Evolutionary conservation across 2,113 vertebrate genomes (phyloP), one percentile per base, ranked within the genome.

Genomic region (Nicator chloris): DNA sequence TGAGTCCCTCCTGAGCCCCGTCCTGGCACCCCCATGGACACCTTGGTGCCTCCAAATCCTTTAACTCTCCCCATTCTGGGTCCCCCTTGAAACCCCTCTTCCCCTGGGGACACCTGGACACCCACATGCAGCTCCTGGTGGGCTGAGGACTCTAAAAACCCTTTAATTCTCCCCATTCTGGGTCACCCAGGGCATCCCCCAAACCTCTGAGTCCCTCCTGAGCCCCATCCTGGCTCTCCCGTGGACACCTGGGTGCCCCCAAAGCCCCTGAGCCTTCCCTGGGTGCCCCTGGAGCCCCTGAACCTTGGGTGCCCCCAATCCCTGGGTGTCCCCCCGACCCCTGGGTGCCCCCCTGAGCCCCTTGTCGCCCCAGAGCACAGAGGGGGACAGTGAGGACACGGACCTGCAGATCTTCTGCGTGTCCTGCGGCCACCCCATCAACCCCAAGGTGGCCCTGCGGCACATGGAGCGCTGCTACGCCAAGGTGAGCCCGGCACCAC

Each of bases 401-500:
- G 80, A 82, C 45, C 56, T 84, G 82, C 82, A 84, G 69, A 84
- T 84, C 69, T 84, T 84, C 82, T 84, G 82, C 10, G 82, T 84
- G 7, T 84, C 82, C 59, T 84, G 82, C 1, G 82, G 82, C 28
- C 69, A 84, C 40, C 82, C 82, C 69, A 84, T 84, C 49, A 84
- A 84, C 82, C 82, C 82, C 69, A 73, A 73, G 40, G 82, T 84
- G 82, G 82, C 82, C 49, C 59, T 84, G 82, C 4, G 82, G 40
- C 82, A 84, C 59, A 84, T 73, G 82, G 82, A 84, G n/a, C 69
- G 81, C 28, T 84, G 81, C 69, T 84, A 84, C 1, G 81, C 81
- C 57, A 72, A 72, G 81, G 81, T 84, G 45, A 18, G 15, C 28
- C 27, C 3, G 16, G 27, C 7, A 13, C 13, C 26, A n/a, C n/a